Evolutionary conservation across 1,140 invertebrate species (phyloP).

Genomic region (Oryctes rhinoceros): DNA sequence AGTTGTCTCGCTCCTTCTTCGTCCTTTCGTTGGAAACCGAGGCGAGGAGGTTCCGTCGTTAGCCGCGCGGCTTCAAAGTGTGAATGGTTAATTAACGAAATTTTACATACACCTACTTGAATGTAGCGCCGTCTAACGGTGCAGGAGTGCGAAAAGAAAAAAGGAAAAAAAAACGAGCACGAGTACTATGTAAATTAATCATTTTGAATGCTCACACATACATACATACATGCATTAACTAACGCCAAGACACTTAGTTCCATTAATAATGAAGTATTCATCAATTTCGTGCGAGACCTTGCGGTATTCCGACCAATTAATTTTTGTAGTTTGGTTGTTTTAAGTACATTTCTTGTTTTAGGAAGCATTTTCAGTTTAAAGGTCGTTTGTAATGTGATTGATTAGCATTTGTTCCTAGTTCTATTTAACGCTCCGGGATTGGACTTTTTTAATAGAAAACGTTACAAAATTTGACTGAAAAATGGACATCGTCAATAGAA

Average conservation of each 20-base stretch:
- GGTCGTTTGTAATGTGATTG: too few species aligned
- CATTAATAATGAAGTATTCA: constrained; percentile 9
- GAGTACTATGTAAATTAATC: constrained; percentile 6
- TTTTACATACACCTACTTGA: constrained; percentile 31
- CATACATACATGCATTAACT: background rate
- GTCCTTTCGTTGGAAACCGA: background rate
- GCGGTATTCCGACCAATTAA: background rate
- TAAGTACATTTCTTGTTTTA: too few species aligned
- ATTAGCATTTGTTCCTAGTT: too few species aligned
- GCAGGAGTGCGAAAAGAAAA: background rate
- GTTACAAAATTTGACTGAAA: too few species aligned
- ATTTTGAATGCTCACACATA: background rate
- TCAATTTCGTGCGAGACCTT: background rate
- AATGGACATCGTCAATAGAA: too few species aligned
- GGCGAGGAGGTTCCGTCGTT: background rate
- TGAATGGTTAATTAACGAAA: constrained; percentile 28
- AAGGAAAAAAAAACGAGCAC: background rate
- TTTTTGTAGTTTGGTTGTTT: background rate
- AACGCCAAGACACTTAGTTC: background rate
- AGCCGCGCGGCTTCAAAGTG: background rate
- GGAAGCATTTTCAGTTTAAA: too few species aligned
- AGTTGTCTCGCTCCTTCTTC: background rate
- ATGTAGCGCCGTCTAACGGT: constrained; percentile 10
- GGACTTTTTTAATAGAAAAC: too few species aligned
- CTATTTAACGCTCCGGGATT: too few species aligned